Evolutionary conservation across 2,797 vertebrate genomes (phyloP).

Genomic region (Vireo griseus): DNA sequence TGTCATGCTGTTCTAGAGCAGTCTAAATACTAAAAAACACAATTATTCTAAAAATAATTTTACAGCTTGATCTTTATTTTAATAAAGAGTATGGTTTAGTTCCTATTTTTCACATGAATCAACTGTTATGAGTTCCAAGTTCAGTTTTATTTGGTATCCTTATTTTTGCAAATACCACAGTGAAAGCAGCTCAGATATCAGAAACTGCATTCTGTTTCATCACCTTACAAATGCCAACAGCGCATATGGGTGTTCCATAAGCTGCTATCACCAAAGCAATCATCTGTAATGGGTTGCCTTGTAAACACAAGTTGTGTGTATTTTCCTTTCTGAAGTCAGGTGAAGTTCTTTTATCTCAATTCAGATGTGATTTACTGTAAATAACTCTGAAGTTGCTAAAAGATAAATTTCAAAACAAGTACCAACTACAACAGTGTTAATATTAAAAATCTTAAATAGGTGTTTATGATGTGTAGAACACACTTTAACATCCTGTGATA

Average conservation of each 20-base stretch:
- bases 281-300: constrained; percentile 19
- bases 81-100: constrained; percentile 22
- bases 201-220: constrained; percentile 45
- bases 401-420: constrained; percentile 34
- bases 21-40: neutral
- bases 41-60: neutral
- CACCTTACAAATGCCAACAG: constrained; percentile 48
- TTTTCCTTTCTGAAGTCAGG: constrained; percentile 43
- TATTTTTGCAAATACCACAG: constrained; percentile 32
- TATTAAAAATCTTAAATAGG: neutral
- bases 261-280: constrained; percentile 40
- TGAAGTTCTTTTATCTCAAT: constrained; percentile 41
- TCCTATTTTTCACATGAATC: constrained; percentile 79
- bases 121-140: constrained; percentile 74
- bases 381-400: constrained; percentile 29
- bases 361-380: constrained; percentile 49
- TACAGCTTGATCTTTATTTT: neutral
- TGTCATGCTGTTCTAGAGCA: neutral
- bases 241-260: constrained; percentile 46
- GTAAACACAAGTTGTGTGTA: constrained; percentile 42
- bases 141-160: constrained; percentile 70
- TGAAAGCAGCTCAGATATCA: constrained; percentile 35
- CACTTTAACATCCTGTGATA: neutral
- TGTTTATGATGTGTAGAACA: neutral
- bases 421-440: neutral